Evolutionary conservation across 2,797 vertebrate genomes (phyloP), one percentile per base, ranked within the genome.

Genomic region (Epinephelus coioides): DNA sequence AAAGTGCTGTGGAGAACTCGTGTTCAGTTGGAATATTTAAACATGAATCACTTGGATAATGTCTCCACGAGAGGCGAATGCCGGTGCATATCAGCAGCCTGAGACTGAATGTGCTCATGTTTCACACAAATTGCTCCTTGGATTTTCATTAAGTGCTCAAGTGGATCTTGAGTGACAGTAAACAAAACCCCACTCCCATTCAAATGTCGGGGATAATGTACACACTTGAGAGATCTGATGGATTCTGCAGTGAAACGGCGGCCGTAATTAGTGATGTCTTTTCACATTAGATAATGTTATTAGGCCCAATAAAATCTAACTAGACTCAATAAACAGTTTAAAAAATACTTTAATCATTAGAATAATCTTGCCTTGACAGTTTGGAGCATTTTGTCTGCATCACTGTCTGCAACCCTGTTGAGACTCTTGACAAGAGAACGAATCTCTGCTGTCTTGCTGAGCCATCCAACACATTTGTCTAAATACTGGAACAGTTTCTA

Each of bases 71-170:
- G 67, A 79, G 66, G 62, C 13, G 23, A 87, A 85, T 51, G 65
- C 15, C 49, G 30, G 62, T 77, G 68, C 69, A 78, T 40, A 84
- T 68, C 63, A 84, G 74, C 88, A 66, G 82, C 64, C 53, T 50
- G 61, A 79, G 78, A 91, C 4, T n/a, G 11, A 74, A 83, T 73
- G 69, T 51, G 57, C 78, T 90, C 75, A 75, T 72, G 74, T 81
- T 81, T 86, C 79, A 81, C 40, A 13, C 81, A 92, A 89, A 92
- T 78, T 73, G 57, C 79, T 89, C 85, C 81, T 71, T 69, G 43
- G 72, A 83, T 79, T 88, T 89, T 87, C 79, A 90, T 87, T 82
- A 79, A 85, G 21, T 71, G 60, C 69, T 90, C 63, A 83, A 89
- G 87, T 59, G 79, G 66, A 84, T 91, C 82, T 90, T 86, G 74